Evolutionary conservation across 2,888 invertebrate genomes (phyloP), one percentile per base, ranked within the genome.

Genomic region (Leptopilina syphax): DNA sequence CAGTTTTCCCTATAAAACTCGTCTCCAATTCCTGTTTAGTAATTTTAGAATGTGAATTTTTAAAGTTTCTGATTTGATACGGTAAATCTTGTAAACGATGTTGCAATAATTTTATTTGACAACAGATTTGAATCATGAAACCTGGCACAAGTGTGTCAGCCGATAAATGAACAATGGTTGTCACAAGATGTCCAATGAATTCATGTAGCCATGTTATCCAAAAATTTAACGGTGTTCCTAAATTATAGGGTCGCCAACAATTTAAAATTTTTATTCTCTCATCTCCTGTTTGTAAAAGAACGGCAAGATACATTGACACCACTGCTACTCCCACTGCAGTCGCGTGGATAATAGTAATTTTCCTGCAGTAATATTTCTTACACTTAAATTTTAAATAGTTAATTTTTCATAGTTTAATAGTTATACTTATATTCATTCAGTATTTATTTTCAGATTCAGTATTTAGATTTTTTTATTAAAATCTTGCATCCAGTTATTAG

Each of bases 71-170:
- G 1, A 63, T 18, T 63, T 63, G 63, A 63, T 0, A 63, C 1
- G 63, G 24, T 0, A 63, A 63, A 24, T 63, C 63, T 24, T 47
- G 44, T 13, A 66, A 41, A 8, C 66, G 41, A 66, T 66, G n/a
- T 8, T 8, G 66, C 7, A 66, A 13, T 7, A 66, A 34, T n/a
- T 41, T 66, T n/a, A 66, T 7, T 66, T 66, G 66, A 66, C 66
- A 66, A 41, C 66, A 44, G 9, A 66, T 34, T 41, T 66, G 44
- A n/a, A 18, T 66, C 66, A 66, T 66, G 2, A 66, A n/a, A 6
- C 66, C 66, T 41, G 66, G 66, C 34, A 66, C 41, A 44, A 66
- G 13, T 41, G 66, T 66, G 18, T 66, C 66, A 7, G 44, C 66
- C 44, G 66, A 41, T 66, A 44, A 8, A 13, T 66, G 66, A 6